phyloP scores from a whole-genome alignment of 1,140 invertebrate species.

The Diorhabda carinulata region DNA sequence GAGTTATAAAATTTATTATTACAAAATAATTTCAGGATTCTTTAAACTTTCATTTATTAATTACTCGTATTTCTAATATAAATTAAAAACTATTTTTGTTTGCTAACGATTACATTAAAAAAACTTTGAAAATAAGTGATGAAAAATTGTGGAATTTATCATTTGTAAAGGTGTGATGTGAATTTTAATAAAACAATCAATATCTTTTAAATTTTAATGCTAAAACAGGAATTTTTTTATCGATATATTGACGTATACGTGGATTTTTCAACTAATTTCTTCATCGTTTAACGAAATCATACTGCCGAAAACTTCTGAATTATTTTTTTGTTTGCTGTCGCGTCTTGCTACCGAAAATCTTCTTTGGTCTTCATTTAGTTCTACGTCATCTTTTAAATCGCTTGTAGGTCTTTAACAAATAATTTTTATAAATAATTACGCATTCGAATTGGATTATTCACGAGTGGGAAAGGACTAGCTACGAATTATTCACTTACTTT shows the following conservation, averaged over 20 bases:
- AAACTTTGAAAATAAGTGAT: background rate
- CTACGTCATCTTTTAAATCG: background rate
- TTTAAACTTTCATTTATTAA: too few species aligned
- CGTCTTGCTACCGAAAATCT: constrained; percentile 32
- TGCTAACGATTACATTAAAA: background rate
- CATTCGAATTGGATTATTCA: background rate
- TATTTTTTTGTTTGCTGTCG: constrained; percentile 9
- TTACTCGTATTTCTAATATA: background rate
- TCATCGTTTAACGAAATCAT: constrained; percentile 32
- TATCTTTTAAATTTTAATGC: background rate
- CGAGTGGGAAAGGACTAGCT: background rate
- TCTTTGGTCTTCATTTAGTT: constrained; percentile 16
- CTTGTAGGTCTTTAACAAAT: constrained; percentile 15
- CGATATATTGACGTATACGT: background rate
- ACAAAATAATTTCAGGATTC: too few species aligned
- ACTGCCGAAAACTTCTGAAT: constrained; percentile 33
- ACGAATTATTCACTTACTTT: constrained; percentile 5
- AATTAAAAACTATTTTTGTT: background rate
- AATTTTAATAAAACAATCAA: background rate
- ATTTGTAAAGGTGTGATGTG: background rate
- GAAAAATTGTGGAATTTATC: background rate
- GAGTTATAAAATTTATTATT: too few species aligned
- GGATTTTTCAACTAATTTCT: constrained; percentile 16
- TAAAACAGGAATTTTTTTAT: too few species aligned
- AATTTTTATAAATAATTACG: constrained; percentile 4